phyloP scores from a whole-genome alignment of 2,888 invertebrate species.

The Acrocera orbiculus region DNA sequence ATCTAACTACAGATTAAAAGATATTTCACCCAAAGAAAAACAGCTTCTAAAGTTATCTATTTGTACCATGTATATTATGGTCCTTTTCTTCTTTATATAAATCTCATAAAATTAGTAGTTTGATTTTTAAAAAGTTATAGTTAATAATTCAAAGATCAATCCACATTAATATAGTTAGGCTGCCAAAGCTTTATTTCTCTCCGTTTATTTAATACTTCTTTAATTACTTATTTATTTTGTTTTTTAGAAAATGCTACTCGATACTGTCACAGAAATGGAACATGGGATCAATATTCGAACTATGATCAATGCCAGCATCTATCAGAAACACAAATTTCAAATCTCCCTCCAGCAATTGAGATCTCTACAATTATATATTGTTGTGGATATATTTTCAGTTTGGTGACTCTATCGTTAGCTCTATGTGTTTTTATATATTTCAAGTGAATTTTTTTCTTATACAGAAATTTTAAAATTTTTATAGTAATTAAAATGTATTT shows the following conservation, averaged over 20 bases:
- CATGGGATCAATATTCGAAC: slow-evolving; percentile 63
- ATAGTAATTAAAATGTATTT: slow-evolving; percentile 1
- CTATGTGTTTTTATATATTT: slow-evolving; percentile 75
- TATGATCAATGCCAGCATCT: slow-evolving; percentile 49
- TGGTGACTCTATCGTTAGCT: slow-evolving; percentile 64
- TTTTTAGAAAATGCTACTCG: slow-evolving; percentile 70
- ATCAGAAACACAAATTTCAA: slow-evolving; percentile 36
- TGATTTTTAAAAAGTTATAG: too few relatives aligned
- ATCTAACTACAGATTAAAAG: too few relatives aligned
- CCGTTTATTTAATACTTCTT: too few relatives aligned
- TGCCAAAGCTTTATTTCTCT: too few relatives aligned
- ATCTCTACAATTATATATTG: slow-evolving; percentile 63
- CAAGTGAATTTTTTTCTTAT: slow-evolving; percentile 49
- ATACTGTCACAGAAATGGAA: slow-evolving; percentile 54
- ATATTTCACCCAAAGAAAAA: too few relatives aligned
- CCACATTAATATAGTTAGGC: too few relatives aligned
- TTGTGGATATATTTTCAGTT: slow-evolving; percentile 66
- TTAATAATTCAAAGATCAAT: too few relatives aligned
- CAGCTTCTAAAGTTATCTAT: too few relatives aligned
- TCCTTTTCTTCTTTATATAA: too few relatives aligned
- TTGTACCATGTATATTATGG: too few relatives aligned
- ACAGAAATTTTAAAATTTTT: not conserved
- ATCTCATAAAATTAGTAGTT: too few relatives aligned
- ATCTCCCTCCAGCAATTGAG: slow-evolving; percentile 30
- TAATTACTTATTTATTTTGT: too few relatives aligned